phyloP scores from a whole-genome alignment of 2,113 vertebrate genomes.

The Myrmecophaga tridactyla region DNA sequence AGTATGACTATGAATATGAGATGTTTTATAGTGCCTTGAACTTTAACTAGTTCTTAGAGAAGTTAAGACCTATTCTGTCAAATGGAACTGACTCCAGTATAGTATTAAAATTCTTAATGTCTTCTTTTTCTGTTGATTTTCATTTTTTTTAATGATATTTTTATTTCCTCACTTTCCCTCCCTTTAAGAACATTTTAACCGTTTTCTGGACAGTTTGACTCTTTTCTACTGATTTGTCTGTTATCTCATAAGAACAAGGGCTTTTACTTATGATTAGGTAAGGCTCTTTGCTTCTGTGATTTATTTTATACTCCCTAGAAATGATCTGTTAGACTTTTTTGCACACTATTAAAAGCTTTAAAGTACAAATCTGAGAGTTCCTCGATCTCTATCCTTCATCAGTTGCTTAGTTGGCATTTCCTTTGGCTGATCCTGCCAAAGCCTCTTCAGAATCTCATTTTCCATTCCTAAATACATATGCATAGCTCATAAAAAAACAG shows the following conservation, averaged over 20 bases:
- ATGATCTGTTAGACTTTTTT: not conserved
- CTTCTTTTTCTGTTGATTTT: not conserved
- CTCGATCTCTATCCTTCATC: not conserved
- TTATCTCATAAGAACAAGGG: not conserved
- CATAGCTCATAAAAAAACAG: conserved; percentile 53
- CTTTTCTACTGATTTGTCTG: not conserved
- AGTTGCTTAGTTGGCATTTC: conserved; percentile 13
- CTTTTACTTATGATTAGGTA: not conserved
- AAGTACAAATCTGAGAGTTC: not conserved
- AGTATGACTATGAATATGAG: not conserved
- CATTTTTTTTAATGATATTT: not conserved
- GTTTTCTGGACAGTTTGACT: not conserved
- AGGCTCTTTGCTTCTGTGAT: not conserved
- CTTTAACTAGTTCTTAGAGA: not conserved
- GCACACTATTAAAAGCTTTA: conserved; percentile 14
- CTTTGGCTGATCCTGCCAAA: not conserved
- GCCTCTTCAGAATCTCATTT: conserved; percentile 8
- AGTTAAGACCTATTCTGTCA: not conserved
- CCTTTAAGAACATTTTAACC: not conserved
- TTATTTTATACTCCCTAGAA: not conserved
- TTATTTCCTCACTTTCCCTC: not conserved
- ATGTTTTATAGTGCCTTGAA: not conserved
- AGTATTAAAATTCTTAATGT: not conserved
- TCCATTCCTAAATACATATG: not conserved
- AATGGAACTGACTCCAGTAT: not conserved